Conservation (phyloP, 2,888 invertebrate genomes). For the Eurytoma californica region DNA sequence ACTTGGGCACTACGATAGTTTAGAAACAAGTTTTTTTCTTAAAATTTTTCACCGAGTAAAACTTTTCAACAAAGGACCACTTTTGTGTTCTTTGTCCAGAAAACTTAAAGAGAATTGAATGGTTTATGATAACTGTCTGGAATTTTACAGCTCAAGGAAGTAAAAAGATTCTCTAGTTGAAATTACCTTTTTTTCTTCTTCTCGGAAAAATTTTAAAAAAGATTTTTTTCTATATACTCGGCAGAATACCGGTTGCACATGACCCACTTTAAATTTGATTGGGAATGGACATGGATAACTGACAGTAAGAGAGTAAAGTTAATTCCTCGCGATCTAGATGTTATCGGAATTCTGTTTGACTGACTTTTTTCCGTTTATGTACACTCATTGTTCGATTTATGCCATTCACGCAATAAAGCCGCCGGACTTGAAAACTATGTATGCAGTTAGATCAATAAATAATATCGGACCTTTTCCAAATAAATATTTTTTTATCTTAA, state of each 20-base stretch:
- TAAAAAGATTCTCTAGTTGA: not conserved
- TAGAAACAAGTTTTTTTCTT: conserved; percentile 19
- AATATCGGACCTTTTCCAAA: too few relatives aligned
- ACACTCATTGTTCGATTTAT: conserved; percentile 25
- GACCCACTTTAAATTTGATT: conserved; percentile 43
- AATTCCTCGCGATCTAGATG: conserved; percentile 32
- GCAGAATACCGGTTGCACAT: conserved; percentile 25
- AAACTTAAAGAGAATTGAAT: conserved; percentile 17
- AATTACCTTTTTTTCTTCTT: not conserved
- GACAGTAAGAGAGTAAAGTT: conserved; percentile 37
- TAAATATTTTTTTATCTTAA: too few relatives aligned
- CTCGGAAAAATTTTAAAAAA: not conserved
- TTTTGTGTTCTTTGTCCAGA: conserved; percentile 14
- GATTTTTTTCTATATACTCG: conserved; percentile 20
- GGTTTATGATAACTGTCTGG: conserved; percentile 1
- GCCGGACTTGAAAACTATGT: not conserved
- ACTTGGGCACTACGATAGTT: conserved; percentile 18
- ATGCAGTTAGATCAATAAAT: not conserved
- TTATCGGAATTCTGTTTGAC: conserved; percentile 37
- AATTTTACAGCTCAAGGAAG: not conserved
- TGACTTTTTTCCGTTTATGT: not conserved
- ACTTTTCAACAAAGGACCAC: conserved; percentile 30
- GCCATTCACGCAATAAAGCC: not conserved
- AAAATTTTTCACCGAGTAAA: conserved; percentile 26
- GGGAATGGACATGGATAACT: conserved; percentile 19